phyloP scores from a whole-genome alignment of 2,113 vertebrate species.

The Apaloderma vittatum region DNA sequence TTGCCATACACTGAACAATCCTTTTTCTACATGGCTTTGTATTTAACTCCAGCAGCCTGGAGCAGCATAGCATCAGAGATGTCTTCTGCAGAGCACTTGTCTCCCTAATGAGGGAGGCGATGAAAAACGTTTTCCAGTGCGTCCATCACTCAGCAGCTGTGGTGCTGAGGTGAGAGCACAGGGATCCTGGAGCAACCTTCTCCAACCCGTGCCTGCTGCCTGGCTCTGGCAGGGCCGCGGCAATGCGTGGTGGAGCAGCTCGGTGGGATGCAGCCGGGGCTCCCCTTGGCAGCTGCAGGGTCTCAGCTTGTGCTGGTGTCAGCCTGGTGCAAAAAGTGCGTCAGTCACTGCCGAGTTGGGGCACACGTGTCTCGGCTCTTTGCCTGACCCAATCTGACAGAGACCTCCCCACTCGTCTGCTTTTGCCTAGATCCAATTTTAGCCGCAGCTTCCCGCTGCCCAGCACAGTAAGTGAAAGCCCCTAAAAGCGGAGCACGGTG shows the following conservation, averaged over 20 bases:
- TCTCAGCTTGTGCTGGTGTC: not conserved
- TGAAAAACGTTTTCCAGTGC: not conserved
- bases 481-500: not conserved
- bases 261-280: accelerated
- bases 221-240: not conserved
- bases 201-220: accelerated
- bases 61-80: not conserved
- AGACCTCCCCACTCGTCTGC: not conserved
- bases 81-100: not conserved
- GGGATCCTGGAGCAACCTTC: not conserved
- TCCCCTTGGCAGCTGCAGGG: not conserved
- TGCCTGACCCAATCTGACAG: not conserved
- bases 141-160: not conserved
- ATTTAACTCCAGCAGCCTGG: not conserved
- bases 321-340: not conserved
- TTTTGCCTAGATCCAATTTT: not conserved
- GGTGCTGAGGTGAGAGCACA: not conserved
- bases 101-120: not conserved
- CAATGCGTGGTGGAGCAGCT: not conserved
- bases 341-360: slow-evolving; percentile 32
- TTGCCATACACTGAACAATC: not conserved
- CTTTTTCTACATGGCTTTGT: not conserved
- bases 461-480: not conserved
- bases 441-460: not conserved
- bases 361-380: not conserved